A percentile compares a stretch with the other conserved stretches of the same genome.
Evolutionary conservation across 2,888 invertebrate species (phyloP).

Genomic region (Aquatica leii): DNA sequence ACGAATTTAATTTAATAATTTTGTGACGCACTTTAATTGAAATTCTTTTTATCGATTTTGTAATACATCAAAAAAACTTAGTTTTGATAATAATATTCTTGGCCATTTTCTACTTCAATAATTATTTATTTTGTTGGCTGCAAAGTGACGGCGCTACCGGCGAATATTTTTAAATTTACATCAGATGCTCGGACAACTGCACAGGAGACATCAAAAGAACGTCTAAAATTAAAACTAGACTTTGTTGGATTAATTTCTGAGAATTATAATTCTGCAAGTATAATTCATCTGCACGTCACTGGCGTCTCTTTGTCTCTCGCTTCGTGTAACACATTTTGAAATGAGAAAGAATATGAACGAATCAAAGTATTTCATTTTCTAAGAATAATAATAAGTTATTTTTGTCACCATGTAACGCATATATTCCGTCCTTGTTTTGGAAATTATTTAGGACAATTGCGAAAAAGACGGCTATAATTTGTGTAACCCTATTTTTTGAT

Average conservation of each 20-base stretch:
- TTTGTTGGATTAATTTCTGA: conserved; percentile 61
- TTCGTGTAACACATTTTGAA: conserved; percentile 6
- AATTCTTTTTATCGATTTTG: neutral
- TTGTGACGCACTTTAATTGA: neutral
- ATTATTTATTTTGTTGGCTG: conserved; percentile 34
- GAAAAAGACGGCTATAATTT: conserved; percentile 36
- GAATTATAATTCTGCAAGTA: conserved; percentile 53
- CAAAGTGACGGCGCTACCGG: conserved; percentile 28
- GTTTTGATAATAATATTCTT: conserved; percentile 26
- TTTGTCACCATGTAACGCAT: conserved; percentile 33
- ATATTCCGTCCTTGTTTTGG: conserved; percentile 4
- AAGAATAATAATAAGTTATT: conserved; percentile 56
- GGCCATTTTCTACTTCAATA: conserved; percentile 22
- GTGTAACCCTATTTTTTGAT: conserved; percentile 52
- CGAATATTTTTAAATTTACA: conserved; percentile 35
- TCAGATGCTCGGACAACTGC: conserved; percentile 44
- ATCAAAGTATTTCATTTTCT: conserved; percentile 46
- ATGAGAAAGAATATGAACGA: neutral
- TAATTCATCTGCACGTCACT: conserved; percentile 47
- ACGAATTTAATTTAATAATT: neutral
- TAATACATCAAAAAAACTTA: conserved; percentile 14
- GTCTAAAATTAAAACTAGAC: conserved; percentile 60
- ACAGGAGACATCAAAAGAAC: conserved; percentile 57
- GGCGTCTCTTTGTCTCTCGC: conserved; percentile 33
- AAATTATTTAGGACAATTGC: conserved; percentile 20